phyloP scores from a whole-genome alignment of 1,140 invertebrate species.

The Sesamia nonagrioides region DNA sequence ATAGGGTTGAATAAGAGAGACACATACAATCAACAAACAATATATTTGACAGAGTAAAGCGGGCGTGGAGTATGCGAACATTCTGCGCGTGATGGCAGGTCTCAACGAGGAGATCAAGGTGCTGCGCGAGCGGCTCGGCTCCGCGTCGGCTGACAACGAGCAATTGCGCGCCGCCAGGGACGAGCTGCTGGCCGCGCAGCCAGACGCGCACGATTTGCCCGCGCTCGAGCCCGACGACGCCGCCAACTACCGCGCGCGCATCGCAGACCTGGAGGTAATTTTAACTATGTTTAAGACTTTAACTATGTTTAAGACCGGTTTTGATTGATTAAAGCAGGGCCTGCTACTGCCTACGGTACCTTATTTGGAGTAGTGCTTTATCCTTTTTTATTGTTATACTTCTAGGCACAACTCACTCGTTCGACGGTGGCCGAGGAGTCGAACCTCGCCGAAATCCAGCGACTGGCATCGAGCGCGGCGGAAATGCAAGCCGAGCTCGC shows the following conservation, averaged over 20 bases:
- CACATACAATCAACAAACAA: neutral
- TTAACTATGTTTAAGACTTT: too few relatives aligned
- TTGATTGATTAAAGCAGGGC: too few relatives aligned
- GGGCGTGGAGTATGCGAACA: slow-evolving; percentile 78
- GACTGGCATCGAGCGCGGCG: slow-evolving; percentile 73
- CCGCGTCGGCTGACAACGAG: slow-evolving; percentile 67
- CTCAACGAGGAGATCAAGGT: slow-evolving; percentile 82
- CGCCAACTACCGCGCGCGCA: slow-evolving; percentile 63
- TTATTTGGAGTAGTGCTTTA: neutral
- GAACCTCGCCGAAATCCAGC: slow-evolving; percentile 79
- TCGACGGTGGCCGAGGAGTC: slow-evolving; percentile 78
- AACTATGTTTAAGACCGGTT: too few relatives aligned
- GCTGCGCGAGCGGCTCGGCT: slow-evolving; percentile 69
- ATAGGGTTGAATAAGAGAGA: neutral
- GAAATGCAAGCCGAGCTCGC: slow-evolving; percentile 82
- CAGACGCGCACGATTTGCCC: slow-evolving; percentile 56
- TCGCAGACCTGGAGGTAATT: slow-evolving; percentile 77
- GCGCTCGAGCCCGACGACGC: slow-evolving; percentile 65
- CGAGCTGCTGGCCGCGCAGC: slow-evolving; percentile 73
- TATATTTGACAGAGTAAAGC: slow-evolving; percentile 68
- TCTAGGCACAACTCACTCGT: slow-evolving; percentile 74
- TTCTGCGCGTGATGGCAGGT: slow-evolving; percentile 80
- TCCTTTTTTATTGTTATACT: neutral
- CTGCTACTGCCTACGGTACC: neutral
- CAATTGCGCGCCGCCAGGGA: slow-evolving; percentile 74